Conservation (phyloP, 2,113 vertebrate species). For the Coptodon rendalli region DNA sequence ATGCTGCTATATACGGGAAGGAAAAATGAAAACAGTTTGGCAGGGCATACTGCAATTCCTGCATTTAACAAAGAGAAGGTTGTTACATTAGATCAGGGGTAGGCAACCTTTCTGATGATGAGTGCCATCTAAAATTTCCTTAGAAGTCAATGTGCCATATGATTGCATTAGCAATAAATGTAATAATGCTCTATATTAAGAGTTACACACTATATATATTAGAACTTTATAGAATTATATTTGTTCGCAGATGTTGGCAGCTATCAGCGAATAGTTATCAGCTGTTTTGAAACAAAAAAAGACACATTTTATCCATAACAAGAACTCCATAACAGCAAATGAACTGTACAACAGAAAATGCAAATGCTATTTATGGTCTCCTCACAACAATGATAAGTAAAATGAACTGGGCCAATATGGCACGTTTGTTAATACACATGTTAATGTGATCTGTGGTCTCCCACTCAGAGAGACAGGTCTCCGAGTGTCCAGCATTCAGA, state of each 20-base stretch:
- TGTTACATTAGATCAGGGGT: not conserved
- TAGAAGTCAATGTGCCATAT: not conserved
- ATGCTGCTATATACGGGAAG: not conserved
- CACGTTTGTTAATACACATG: no score
- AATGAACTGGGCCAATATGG: no score
- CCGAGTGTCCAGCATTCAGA: rapidly evolving
- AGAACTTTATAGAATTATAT: no score
- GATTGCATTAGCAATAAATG: not conserved
- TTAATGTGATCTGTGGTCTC: no score
- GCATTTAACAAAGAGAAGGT: not conserved
- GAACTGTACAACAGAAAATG: not conserved
- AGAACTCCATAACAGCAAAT: not conserved
- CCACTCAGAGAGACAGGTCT: no score
- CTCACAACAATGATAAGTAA: rapidly evolving
- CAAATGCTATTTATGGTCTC: not conserved
- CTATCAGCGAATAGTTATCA: not conserved
- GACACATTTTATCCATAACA: not conserved
- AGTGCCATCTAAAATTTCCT: not conserved
- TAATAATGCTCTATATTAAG: not conserved
- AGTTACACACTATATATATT: no score
- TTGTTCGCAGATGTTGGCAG: not conserved
- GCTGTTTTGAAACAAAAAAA: not conserved
- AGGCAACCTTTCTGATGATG: not conserved
- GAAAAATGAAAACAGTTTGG: not conserved
- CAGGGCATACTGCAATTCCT: not conserved